Conservation (phyloP, 2,888 invertebrate genomes). For the Microdon myrmicae region DNA sequence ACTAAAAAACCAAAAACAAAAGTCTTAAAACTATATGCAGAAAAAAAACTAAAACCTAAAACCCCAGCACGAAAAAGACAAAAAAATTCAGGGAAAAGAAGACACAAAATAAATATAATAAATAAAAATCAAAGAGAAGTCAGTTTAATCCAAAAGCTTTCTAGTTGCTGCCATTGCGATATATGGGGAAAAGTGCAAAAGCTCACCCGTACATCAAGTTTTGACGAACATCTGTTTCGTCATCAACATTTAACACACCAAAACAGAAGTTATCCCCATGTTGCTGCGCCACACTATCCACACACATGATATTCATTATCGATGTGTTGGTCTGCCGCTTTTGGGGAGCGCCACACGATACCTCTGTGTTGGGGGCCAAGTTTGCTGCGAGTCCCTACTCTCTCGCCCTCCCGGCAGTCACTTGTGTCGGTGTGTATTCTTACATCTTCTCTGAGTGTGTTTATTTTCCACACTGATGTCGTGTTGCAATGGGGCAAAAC, state of each 20-base stretch:
- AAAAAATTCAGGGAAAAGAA: too few species aligned
- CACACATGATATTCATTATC: conserved; percentile 8
- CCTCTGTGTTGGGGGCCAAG: too few species aligned
- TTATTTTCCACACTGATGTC: too few species aligned
- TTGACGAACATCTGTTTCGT: conserved; percentile 52
- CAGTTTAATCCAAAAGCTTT: conserved; percentile 37
- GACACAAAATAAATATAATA: too few species aligned
- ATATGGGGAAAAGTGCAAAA: conserved; percentile 27
- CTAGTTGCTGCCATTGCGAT: conserved; percentile 33
- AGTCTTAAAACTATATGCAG: too few species aligned
- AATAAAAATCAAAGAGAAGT: not conserved
- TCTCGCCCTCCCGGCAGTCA: too few species aligned
- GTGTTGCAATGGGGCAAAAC: too few species aligned
- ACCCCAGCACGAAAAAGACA: too few species aligned
- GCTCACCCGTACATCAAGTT: conserved; percentile 31
- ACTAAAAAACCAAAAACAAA: conserved; percentile 1
- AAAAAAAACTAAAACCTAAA: too few species aligned
- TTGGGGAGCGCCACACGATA: conserved; percentile 12
- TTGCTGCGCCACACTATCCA: conserved; percentile 2
- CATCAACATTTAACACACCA: conserved; percentile 34
- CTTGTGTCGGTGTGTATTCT: too few species aligned
- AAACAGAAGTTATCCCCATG: conserved; percentile 18
- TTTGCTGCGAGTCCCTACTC: too few species aligned
- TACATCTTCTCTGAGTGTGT: too few species aligned
- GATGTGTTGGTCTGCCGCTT: conserved; percentile 2